These are phyloP conservation scores for Daphoenositta chrysoptera DNA, from an alignment of 2,113 vertebrate genomes.

Conservation along the genomic window DNA sequence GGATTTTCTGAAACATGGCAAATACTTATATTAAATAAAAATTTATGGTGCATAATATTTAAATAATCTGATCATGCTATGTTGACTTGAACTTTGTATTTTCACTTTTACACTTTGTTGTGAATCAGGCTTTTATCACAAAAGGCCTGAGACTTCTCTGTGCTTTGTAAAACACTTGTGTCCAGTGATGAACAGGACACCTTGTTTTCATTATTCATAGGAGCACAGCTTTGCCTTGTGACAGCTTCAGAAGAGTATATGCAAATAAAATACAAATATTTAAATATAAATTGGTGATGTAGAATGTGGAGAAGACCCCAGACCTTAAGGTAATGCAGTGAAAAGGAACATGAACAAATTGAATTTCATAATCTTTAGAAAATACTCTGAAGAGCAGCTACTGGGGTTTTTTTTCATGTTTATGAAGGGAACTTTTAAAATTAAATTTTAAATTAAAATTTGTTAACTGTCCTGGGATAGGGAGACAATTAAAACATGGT, in stretches of 20 bases:
- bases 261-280: not conserved
- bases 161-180: not conserved
- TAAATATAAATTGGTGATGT: not conserved
- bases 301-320: not conserved
- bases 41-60: not conserved
- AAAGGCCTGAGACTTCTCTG: not conserved
- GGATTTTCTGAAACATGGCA: not conserved
- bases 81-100: not conserved
- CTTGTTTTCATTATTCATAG: not conserved
- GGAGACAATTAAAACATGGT: not conserved
- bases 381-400: not conserved
- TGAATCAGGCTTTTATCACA: not conserved
- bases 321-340: not conserved
- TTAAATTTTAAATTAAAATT: too few relatives aligned
- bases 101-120: not conserved
- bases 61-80: not conserved
- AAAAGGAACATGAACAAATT: not conserved
- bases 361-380: not conserved
- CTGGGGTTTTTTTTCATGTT: not conserved
- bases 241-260: not conserved
- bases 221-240: not conserved
- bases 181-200: not conserved
- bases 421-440: not conserved
- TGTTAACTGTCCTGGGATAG: not conserved
- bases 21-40: not conserved